Conservation (phyloP, 2,113 vertebrate genomes). For the Symphodus melops region DNA sequence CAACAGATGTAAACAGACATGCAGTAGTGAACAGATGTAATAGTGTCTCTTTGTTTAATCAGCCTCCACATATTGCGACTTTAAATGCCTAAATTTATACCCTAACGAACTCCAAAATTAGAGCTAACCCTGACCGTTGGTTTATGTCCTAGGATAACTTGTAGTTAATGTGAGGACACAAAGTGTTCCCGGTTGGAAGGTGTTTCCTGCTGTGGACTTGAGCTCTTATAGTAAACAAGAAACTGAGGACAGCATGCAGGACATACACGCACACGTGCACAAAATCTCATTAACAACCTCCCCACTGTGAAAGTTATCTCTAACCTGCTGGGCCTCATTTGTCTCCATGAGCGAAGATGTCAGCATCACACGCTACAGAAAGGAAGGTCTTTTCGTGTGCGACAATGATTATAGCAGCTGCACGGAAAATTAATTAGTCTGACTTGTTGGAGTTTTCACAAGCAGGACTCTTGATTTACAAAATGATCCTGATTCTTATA, state of each 20-base stretch:
- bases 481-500: slow-evolving; percentile 1
- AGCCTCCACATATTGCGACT: neutral
- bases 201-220: neutral
- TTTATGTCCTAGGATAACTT: slow-evolving; percentile 6
- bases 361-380: slow-evolving; percentile 15
- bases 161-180: slow-evolving; percentile 8
- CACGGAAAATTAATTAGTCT: slow-evolving; percentile 29
- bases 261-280: neutral
- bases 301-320: neutral
- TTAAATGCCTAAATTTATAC: neutral
- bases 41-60: slow-evolving; percentile 6
- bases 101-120: neutral
- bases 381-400: too few relatives aligned
- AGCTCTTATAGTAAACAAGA: neutral
- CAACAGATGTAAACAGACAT: too few relatives aligned
- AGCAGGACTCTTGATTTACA: slow-evolving; percentile 4
- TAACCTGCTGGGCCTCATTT: slow-evolving; percentile 1
- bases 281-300: slow-evolving; percentile 7
- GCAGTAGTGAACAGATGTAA: too few relatives aligned
- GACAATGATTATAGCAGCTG: slow-evolving; percentile 23
- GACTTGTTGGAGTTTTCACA: neutral
- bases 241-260: neutral
- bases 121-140: slow-evolving; percentile 1
- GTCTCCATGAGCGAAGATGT: neutral
- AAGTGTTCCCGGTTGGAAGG: neutral